Percentiles rank a stretch among this genome's conserved stretches.
Conservation (phyloP, 2,797 vertebrate species). For the Pteropus rufus region DNA sequence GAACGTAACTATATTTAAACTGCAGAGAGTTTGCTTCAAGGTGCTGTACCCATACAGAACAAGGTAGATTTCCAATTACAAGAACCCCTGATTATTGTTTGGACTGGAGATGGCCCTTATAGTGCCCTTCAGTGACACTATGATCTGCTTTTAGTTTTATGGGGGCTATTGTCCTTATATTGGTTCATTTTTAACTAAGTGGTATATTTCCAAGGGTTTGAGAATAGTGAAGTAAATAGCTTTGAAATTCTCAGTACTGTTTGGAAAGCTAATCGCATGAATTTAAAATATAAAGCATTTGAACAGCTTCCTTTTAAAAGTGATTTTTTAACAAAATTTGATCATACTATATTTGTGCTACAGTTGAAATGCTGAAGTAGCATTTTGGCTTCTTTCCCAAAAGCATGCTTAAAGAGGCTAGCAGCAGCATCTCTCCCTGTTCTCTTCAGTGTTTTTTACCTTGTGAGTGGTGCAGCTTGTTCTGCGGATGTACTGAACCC, state of each 20-base stretch:
- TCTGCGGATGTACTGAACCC: conserved; percentile 81
- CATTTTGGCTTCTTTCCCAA: conserved; percentile 81
- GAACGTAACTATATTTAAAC: not conserved
- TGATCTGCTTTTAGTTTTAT: not conserved
- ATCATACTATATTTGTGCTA: conserved; percentile 53
- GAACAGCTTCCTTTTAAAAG: conserved; percentile 50
- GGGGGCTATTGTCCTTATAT: not conserved
- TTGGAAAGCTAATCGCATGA: conserved; percentile 39
- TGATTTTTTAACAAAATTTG: conserved; percentile 60
- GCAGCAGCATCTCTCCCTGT: conserved; percentile 72
- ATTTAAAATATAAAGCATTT: conserved; percentile 51
- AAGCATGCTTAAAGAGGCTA: conserved; percentile 69
- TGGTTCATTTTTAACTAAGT: conserved; percentile 36
- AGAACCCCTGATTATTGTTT: not conserved
- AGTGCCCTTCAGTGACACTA: not conserved
- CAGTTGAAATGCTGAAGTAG: conserved; percentile 81
- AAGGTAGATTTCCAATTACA: not conserved
- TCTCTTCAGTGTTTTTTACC: conserved; percentile 74
- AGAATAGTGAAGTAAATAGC: not conserved
- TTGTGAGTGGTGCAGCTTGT: conserved; percentile 78
- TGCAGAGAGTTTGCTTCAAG: not conserved
- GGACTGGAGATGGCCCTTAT: not conserved
- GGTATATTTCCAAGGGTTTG: not conserved
- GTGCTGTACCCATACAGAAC: not conserved
- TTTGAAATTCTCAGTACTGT: conserved; percentile 47